Conservation (phyloP, 2,113 vertebrate species). For the Globicephala melas region DNA sequence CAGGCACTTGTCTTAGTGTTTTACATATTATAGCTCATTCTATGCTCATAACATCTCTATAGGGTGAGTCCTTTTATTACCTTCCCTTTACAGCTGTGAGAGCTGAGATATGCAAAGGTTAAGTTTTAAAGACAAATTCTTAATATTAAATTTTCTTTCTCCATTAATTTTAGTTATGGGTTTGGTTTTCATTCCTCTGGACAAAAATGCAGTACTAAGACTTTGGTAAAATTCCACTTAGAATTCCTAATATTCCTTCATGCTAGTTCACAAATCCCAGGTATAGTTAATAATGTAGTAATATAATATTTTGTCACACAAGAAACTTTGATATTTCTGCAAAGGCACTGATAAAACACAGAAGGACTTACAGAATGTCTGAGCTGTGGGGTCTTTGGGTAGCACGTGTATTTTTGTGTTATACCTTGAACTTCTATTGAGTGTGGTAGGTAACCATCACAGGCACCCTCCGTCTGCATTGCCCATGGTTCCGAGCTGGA, state of each 20-base stretch:
- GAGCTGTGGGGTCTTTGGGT: not conserved
- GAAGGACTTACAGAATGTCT: not conserved
- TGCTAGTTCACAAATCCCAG: not conserved
- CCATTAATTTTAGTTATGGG: slow-evolving; percentile 39
- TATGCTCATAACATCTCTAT: not conserved
- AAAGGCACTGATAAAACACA: not conserved
- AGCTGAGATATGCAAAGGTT: not conserved
- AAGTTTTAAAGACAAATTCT: slow-evolving; percentile 27
- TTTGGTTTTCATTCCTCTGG: slow-evolving; percentile 50
- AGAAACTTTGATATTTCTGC: slow-evolving; percentile 23
- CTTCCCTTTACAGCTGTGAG: not conserved
- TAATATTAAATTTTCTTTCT: slow-evolving; percentile 29
- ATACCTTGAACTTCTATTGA: not conserved
- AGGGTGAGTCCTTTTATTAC: not conserved
- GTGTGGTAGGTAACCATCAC: not conserved
- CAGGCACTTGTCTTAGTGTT: not conserved
- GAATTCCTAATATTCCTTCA: slow-evolving; percentile 39
- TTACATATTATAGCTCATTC: not conserved
- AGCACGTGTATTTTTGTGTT: not conserved
- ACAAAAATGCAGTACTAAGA: slow-evolving; percentile 14
- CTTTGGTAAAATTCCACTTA: slow-evolving; percentile 45
- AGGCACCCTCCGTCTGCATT: not conserved
- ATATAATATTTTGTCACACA: slow-evolving; percentile 7
- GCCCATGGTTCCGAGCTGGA: not conserved
- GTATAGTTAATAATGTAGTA: not conserved